Percentiles rank a stretch among this genome's conserved stretches.
Evolutionary conservation across 2,113 vertebrate species (phyloP).

Genomic region (Cyrtonyx montezumae): DNA sequence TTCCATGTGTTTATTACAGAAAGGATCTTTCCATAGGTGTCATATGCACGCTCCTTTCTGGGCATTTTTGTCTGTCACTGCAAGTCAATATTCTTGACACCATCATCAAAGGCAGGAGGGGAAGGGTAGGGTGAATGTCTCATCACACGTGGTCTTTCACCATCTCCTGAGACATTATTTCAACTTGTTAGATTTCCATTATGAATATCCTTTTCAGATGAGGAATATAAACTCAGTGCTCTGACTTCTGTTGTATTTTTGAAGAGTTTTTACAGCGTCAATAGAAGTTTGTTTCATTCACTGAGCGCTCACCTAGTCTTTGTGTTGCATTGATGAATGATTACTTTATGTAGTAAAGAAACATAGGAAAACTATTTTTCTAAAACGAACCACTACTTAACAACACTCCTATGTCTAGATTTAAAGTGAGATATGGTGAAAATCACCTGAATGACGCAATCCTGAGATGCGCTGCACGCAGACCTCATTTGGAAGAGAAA

Average conservation of each 20-base stretch:
- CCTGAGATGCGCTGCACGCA: not conserved
- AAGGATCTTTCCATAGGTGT: not conserved
- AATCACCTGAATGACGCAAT: not conserved
- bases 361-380: not conserved
- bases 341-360: not conserved
- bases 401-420: not conserved
- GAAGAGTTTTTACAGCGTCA: not conserved
- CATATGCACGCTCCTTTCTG: fast-evolving
- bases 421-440: not conserved
- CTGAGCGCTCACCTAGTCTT: not conserved
- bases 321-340: not conserved
- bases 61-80: not conserved
- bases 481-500: not conserved
- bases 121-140: not conserved
- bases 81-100: not conserved
- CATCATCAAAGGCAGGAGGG: not conserved
- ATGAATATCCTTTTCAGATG: not conserved
- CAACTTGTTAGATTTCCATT: fast-evolving
- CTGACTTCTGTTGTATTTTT: not conserved
- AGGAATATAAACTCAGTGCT: not conserved
- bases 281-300: not conserved
- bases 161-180: not conserved
- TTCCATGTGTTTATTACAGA: not conserved
- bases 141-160: not conserved
- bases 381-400: not conserved